Conservation (phyloP, 2,113 vertebrate genomes). For the Daphoenositta chrysoptera region DNA sequence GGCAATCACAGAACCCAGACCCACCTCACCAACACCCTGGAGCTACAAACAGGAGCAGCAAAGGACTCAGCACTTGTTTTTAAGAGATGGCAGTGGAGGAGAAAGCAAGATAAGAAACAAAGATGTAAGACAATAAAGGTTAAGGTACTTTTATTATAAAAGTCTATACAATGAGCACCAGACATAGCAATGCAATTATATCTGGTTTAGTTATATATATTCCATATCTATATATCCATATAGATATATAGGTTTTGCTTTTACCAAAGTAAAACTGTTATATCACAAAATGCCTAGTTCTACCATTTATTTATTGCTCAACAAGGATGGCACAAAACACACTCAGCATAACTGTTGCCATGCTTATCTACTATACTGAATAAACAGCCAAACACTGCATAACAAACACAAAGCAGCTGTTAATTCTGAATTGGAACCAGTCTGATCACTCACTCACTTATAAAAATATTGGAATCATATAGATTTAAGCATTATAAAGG, state of each 20-base stretch:
- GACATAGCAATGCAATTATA: slow-evolving; percentile 76
- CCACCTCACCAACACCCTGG: neutral
- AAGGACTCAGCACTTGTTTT: neutral
- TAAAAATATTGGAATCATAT: slow-evolving; percentile 86
- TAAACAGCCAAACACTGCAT: slow-evolving; percentile 79
- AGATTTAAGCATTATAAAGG: slow-evolving; percentile 85
- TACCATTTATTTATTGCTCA: slow-evolving; percentile 88
- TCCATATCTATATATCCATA: slow-evolving; percentile 72
- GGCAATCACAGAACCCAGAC: no score
- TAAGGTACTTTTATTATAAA: slow-evolving; percentile 83
- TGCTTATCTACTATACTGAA: slow-evolving; percentile 82
- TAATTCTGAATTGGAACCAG: slow-evolving; percentile 78
- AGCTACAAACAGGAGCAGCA: neutral
- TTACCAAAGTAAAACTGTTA: slow-evolving; percentile 75
- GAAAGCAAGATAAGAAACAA: slow-evolving; percentile 33
- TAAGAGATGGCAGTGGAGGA: neutral
- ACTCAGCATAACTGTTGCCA: slow-evolving; percentile 77
- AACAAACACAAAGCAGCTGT: slow-evolving; percentile 77
- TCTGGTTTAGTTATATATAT: slow-evolving; percentile 73
- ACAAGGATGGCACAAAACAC: slow-evolving; percentile 86
- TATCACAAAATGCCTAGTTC: slow-evolving; percentile 74
- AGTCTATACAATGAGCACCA: slow-evolving; percentile 79
- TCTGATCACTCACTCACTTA: slow-evolving; percentile 77
- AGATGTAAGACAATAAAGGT: slow-evolving; percentile 67
- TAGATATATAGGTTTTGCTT: slow-evolving; percentile 73